Percentiles rank a stretch among this genome's conserved stretches.
Conservation (phyloP, 1,140 invertebrate genomes). For the Drosophila sechellia region DNA sequence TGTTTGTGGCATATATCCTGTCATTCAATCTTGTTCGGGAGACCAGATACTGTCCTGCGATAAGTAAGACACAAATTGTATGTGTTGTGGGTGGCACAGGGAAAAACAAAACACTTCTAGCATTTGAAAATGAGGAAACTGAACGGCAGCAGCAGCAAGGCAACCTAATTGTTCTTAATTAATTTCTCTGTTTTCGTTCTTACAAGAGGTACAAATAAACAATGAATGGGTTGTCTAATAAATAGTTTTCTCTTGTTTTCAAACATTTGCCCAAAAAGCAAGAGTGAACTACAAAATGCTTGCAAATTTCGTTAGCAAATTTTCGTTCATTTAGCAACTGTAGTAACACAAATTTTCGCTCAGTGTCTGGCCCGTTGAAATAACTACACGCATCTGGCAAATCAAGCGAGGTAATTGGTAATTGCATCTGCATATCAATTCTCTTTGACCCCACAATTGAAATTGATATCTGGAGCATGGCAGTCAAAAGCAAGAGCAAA, state of each 20-base stretch:
- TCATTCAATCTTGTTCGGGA: constrained; percentile 36
- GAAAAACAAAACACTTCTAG: neutral
- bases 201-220: neutral
- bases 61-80: constrained; percentile 33
- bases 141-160: neutral
- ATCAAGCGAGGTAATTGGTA: constrained; percentile 63
- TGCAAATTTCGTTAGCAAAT: neutral
- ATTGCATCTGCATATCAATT: constrained; percentile 47
- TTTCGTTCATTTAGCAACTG: neutral
- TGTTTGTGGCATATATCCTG: neutral
- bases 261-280: no score
- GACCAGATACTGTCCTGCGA: constrained; percentile 19
- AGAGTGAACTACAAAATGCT: no score
- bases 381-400: constrained; percentile 57
- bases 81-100: constrained; percentile 6
- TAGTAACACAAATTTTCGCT: neutral
- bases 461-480: constrained; percentile 26
- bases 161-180: neutral
- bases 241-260: neutral
- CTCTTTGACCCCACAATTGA: constrained; percentile 23
- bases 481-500: neutral
- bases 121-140: neutral
- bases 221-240: neutral
- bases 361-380: constrained; percentile 22
- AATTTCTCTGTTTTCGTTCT: neutral